Percentiles rank a stretch among this genome's conserved stretches.
Evolutionary conservation across 2,888 invertebrate species (phyloP).

Genomic region (Linyphia triangularis): DNA sequence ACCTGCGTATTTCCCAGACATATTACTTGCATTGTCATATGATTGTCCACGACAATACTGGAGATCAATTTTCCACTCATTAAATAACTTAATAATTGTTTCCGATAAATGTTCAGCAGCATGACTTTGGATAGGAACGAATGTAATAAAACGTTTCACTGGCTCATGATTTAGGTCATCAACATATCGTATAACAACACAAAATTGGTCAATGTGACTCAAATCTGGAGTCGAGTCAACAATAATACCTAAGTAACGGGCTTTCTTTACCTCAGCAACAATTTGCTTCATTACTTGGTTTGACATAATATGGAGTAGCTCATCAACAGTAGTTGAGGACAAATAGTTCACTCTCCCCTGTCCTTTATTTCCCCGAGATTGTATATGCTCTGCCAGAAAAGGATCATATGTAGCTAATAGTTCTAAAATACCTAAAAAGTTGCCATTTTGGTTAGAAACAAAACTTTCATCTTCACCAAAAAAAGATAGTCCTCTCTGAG

Average conservation of each 20-base stretch:
- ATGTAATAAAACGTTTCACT: not conserved
- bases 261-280: no score
- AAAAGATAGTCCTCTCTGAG: no score
- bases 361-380: no score
- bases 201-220: slow-evolving; percentile 13
- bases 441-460: no score
- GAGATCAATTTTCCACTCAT: not conserved
- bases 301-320: no score
- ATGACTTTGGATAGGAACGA: not conserved
- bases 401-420: no score
- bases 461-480: no score
- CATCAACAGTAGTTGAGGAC: no score
- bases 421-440: no score
- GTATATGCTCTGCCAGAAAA: no score
- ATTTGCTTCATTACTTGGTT: no score
- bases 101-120: slow-evolving; percentile 6
- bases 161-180: not conserved
- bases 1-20: slow-evolving; percentile 15
- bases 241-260: slow-evolving; percentile 13
- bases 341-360: no score
- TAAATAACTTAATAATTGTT: not conserved
- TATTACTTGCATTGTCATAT: slow-evolving; percentile 29
- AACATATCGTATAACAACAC: not conserved
- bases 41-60: not conserved
- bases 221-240: slow-evolving; percentile 25